Evolutionary conservation across 2,888 invertebrate species (phyloP).

Genomic region (Ophion costatus): DNA sequence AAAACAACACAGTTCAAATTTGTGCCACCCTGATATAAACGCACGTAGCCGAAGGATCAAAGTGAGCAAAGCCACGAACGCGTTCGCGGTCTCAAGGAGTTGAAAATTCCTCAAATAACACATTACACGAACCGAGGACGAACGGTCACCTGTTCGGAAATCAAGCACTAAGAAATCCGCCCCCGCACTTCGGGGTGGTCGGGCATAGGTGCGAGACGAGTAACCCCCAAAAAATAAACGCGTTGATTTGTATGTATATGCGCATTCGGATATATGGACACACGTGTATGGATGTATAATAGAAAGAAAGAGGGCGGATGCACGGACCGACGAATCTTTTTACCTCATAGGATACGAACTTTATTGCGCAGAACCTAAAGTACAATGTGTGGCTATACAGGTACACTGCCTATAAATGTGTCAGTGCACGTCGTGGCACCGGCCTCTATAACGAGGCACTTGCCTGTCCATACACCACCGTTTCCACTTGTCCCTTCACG

Average conservation of each 20-base stretch:
- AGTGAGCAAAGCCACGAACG: constrained; percentile 68
- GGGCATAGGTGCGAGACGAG: constrained; percentile 41
- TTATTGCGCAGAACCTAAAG: constrained; percentile 53
- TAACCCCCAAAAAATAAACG: constrained; percentile 28
- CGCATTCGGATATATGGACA: background rate
- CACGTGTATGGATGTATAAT: constrained; percentile 17
- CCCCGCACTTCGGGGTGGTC: constrained; percentile 41
- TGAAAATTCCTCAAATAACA: constrained; percentile 43
- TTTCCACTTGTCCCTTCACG: constrained; percentile 59
- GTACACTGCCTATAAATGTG: background rate
- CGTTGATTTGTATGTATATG: background rate
- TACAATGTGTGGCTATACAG: background rate
- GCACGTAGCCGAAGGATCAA: constrained; percentile 57
- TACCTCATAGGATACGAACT: constrained; percentile 63
- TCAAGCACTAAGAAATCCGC: constrained; percentile 42
- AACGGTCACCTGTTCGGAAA: constrained; percentile 35
- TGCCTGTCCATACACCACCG: constrained; percentile 57
- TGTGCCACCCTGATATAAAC: too few relatives aligned
- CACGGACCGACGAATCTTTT: constrained; percentile 70
- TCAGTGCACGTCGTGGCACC: constrained; percentile 28
- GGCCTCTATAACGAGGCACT: constrained; percentile 41
- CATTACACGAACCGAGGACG: constrained; percentile 36
- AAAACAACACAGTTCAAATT: too few relatives aligned
- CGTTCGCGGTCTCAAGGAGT: constrained; percentile 1
- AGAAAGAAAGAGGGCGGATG: constrained; percentile 72